Evolutionary conservation across 2,888 invertebrate genomes (phyloP).

Genomic region (Drosophila flavopinicola): DNA sequence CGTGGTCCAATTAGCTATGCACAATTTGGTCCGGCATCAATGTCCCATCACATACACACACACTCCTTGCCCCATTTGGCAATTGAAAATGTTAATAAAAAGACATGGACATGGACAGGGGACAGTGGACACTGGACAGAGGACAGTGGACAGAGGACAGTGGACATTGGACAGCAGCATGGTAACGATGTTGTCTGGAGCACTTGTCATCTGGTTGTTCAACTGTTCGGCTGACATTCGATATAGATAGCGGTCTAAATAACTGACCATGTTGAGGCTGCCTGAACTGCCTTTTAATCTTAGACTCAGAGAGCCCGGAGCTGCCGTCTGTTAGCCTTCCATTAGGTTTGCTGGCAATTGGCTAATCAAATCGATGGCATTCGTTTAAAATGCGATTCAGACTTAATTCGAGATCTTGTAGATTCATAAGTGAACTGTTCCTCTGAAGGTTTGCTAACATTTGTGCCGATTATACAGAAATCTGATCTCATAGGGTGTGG

Average conservation of each 20-base stretch:
- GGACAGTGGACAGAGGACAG: conserved; percentile 11
- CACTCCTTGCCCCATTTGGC: conserved; percentile 42
- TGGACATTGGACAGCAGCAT: conserved; percentile 13
- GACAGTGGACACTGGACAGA: conserved; percentile 10
- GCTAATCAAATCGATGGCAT: conserved; percentile 74
- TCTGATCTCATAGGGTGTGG: conserved; percentile 56
- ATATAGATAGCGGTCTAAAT: conserved; percentile 43
- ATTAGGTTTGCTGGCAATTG: conserved; percentile 78
- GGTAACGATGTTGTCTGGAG: conserved; percentile 47
- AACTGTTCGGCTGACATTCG: conserved; percentile 27
- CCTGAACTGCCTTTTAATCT: conserved; percentile 33
- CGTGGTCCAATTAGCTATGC: conserved; percentile 61
- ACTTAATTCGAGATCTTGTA: conserved; percentile 21
- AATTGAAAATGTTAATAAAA: conserved; percentile 55
- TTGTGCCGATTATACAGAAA: conserved; percentile 19
- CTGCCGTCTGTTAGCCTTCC: conserved; percentile 32
- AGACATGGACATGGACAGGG: conserved; percentile 13
- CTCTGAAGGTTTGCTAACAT: conserved; percentile 4
- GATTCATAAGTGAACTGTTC: conserved; percentile 19
- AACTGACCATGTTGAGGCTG: conserved; percentile 28
- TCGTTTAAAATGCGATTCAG: conserved; percentile 62
- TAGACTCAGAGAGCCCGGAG: conserved; percentile 46
- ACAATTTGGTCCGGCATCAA: conserved; percentile 30
- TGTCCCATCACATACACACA: conserved; percentile 39
- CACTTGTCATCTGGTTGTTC: conserved; percentile 47